Evolutionary conservation across 1,140 invertebrate species (phyloP).

Genomic region (Conus ventricosus): DNA sequence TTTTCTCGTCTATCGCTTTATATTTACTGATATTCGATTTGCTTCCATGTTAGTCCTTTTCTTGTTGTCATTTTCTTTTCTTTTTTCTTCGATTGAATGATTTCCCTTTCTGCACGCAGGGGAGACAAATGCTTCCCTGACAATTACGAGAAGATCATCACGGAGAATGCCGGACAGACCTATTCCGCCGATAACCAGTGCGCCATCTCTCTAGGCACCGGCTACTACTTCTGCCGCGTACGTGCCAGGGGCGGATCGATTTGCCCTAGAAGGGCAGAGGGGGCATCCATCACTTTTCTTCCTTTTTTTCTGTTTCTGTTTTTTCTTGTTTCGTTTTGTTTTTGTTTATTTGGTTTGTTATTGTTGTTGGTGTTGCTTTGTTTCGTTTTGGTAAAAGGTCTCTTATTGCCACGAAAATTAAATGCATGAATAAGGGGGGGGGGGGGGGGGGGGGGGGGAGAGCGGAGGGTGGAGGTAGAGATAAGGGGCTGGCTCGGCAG

Average conservation of each 20-base stretch:
- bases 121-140: not conserved
- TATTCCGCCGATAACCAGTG: constrained; percentile 23
- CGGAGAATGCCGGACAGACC: constrained; percentile 11
- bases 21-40: not conserved
- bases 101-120: not conserved
- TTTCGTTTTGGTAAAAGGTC: too few relatives aligned
- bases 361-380: too few relatives aligned
- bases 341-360: too few relatives aligned
- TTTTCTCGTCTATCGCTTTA: too few relatives aligned
- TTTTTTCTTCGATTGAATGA: not conserved
- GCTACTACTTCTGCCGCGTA: constrained; percentile 25
- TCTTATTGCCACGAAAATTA: too few relatives aligned
- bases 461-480: not conserved
- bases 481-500: not conserved
- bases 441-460: too few relatives aligned
- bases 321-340: too few relatives aligned
- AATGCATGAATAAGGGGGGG: too few relatives aligned
- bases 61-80: not conserved
- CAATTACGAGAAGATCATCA: not conserved
- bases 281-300: too few relatives aligned
- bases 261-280: not conserved
- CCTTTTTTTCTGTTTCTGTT: not conserved
- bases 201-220: not conserved
- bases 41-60: not conserved
- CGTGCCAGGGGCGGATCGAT: not conserved